Conservation (phyloP, 2,113 vertebrate species). For the Phrynocephalus versicolor region DNA sequence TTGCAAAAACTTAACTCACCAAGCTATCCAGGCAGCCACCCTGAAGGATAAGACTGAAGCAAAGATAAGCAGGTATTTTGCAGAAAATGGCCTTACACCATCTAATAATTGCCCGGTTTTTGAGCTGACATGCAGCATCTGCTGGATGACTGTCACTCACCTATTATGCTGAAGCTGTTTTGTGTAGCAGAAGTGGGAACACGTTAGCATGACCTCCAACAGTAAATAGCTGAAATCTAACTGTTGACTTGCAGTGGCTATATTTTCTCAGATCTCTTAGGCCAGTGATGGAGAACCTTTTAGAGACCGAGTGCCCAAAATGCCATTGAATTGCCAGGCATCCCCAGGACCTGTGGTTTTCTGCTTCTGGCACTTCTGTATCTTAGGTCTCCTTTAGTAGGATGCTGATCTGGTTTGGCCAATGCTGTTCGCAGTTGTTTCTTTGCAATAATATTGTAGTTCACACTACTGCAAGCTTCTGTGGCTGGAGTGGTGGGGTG, state of each 20-base stretch:
- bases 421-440: too few species aligned
- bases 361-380: neutral
- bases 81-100: neutral
- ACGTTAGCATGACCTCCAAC: neutral
- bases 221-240: neutral
- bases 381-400: neutral
- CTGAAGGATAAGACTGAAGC: too few species aligned
- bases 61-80: neutral
- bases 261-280: neutral
- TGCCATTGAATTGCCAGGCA: neutral
- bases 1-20: too few species aligned
- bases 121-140: neutral
- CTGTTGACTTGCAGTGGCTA: neutral
- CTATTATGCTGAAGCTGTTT: neutral
- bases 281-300: too few species aligned
- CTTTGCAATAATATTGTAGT: neutral
- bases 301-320: too few species aligned
- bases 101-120: neutral
- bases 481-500: too few species aligned
- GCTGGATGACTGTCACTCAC: neutral
- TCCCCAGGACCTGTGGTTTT: neutral
- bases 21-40: too few species aligned
- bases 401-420: too few species aligned
- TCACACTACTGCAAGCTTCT: too few species aligned
- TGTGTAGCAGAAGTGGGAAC: neutral